Evolutionary conservation across 2,797 vertebrate genomes (phyloP).

Genomic region (Tachyglossus aculeatus): DNA sequence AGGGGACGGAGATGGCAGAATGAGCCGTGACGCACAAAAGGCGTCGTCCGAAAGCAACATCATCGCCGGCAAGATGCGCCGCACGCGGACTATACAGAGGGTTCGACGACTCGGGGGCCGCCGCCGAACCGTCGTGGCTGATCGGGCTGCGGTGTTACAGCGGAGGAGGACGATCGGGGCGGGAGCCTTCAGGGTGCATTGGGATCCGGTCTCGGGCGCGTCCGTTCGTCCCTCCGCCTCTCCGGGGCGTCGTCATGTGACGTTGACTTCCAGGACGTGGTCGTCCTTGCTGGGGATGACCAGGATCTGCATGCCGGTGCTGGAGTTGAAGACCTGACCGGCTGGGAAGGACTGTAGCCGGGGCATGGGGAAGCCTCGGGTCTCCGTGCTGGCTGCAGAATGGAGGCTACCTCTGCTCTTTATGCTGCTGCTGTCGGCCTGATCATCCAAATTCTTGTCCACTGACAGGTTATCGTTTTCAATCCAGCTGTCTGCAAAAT

Average conservation of each 20-base stretch:
- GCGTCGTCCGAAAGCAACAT: conserved; percentile 53
- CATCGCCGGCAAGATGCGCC: conserved; percentile 65
- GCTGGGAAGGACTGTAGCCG: conserved; percentile 88
- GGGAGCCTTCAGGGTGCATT: conserved; percentile 63
- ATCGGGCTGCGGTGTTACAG: conserved; percentile 43
- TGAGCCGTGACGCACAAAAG: conserved; percentile 34
- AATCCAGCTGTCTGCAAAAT: conserved; percentile 88
- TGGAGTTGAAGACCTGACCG: conserved; percentile 93
- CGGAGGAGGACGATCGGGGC: conserved; percentile 49
- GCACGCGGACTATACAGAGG: conserved; percentile 66
- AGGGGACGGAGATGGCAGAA: conserved; percentile 24
- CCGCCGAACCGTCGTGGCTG: too few species aligned
- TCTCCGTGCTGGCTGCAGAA: conserved; percentile 79
- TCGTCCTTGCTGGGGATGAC: conserved; percentile 92
- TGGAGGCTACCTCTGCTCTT: conserved; percentile 86
- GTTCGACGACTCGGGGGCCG: conserved; percentile 60
- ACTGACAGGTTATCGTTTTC: conserved; percentile 93
- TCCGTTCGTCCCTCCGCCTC: not conserved
- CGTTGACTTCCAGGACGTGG: conserved; percentile 93
- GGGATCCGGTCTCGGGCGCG: conserved; percentile 39
- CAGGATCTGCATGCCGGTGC: conserved; percentile 84
- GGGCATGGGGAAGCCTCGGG: conserved; percentile 89
- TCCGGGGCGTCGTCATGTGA: conserved; percentile 82
- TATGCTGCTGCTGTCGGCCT: conserved; percentile 85
- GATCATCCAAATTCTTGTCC: conserved; percentile 88